A percentile compares a stretch with the other conserved stretches of the same genome.
Conservation (phyloP, 2,113 vertebrate genomes). For the Vicugna pacos region DNA sequence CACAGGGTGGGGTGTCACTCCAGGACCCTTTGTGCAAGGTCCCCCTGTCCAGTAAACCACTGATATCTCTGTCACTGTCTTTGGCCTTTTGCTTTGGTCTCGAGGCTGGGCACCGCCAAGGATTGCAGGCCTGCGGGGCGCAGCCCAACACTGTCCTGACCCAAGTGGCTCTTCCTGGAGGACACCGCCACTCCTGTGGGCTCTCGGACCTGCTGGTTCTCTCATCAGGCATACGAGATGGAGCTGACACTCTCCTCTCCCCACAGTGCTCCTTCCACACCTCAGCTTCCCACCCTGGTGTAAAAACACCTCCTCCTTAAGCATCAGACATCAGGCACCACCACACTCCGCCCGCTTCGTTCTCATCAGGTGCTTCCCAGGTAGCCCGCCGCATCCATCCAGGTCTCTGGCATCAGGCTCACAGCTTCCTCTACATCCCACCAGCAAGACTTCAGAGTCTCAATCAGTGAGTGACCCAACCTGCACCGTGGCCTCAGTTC, state of each 20-base stretch:
- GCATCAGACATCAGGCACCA: background rate
- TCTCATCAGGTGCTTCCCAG: background rate
- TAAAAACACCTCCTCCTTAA: background rate
- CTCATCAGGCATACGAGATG: background rate
- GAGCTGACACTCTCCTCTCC: background rate
- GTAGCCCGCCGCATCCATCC: background rate
- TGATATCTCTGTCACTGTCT: background rate
- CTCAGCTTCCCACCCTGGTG: background rate
- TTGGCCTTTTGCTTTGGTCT: background rate
- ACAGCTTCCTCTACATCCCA: background rate
- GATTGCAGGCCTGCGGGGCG: background rate
- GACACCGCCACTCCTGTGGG: background rate
- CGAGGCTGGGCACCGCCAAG: background rate
- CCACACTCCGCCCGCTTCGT: background rate
- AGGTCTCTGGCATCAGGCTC: background rate
- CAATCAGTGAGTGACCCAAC: background rate
- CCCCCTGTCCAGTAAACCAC: background rate
- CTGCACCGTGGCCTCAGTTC: background rate
- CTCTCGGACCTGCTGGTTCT: background rate
- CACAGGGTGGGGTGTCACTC: rapidly evolving
- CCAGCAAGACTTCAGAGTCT: background rate
- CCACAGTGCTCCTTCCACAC: background rate
- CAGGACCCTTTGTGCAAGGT: background rate
- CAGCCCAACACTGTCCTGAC: background rate
- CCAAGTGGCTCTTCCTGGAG: background rate